phyloP scores from a whole-genome alignment of 2,888 invertebrate species.

The Onchidella celtica region DNA sequence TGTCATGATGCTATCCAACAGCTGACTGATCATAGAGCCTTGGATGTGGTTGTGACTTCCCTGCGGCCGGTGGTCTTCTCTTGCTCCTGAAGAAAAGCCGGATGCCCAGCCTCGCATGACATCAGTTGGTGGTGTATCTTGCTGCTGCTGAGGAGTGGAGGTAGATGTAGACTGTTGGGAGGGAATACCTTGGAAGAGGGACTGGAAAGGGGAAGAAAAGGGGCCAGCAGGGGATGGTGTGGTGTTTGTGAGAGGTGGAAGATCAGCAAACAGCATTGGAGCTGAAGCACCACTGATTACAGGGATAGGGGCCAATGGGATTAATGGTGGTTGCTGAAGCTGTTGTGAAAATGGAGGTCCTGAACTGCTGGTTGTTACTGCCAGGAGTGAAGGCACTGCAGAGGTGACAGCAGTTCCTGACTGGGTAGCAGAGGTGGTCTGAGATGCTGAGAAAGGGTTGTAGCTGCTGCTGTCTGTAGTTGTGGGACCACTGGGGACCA shows the following conservation, averaged over 20 bases:
- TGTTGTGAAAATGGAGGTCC: conserved; percentile 27
- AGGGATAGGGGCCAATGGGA: neutral
- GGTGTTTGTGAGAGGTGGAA: conserved; percentile 39
- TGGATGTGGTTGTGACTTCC: conserved; percentile 6
- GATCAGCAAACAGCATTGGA: conserved; percentile 37
- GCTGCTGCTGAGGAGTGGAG: conserved; percentile 46
- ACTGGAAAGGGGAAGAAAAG: conserved; percentile 27
- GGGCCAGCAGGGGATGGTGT: neutral
- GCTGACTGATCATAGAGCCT: conserved; percentile 44
- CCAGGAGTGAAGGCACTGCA: neutral
- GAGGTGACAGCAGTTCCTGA: neutral
- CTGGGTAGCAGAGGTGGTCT: neutral
- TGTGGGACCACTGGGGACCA: neutral
- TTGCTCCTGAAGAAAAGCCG: neutral
- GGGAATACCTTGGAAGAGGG: conserved; percentile 13
- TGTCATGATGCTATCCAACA: conserved; percentile 41
- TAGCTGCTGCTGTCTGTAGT: neutral
- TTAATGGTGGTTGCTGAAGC: conserved; percentile 15
- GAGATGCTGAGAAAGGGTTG: neutral
- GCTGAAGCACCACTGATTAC: neutral
- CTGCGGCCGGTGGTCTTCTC: conserved; percentile 18
- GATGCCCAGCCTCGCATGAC: neutral
- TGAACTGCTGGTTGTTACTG: conserved; percentile 6
- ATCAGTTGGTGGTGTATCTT: neutral
- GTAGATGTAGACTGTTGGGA: conserved; percentile 32